Evolutionary conservation across 2,797 vertebrate species (phyloP), one percentile per base, ranked within the genome.

Genomic region (Enteromius trimaculatus): DNA sequence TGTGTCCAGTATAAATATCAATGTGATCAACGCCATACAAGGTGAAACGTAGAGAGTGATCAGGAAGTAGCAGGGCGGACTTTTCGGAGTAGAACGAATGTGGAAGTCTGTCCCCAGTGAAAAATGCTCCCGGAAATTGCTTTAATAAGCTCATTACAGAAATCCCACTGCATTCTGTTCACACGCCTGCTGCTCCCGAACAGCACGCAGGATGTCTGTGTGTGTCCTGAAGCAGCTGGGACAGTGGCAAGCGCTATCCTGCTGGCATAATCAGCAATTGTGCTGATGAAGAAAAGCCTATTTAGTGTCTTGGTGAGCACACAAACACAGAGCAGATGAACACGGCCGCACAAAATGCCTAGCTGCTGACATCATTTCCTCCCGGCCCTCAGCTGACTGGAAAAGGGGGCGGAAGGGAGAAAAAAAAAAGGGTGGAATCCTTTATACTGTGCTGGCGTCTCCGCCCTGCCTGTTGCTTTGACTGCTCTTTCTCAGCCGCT

Each of bases 91-190:
- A 31, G 31, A 37, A 7, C 8, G 8, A 65, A 65, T 60, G 51
- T 60, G 83, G 77, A 88, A 80, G 77, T 74, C 39, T 76, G 74
- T 71, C 14, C 65, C 77, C n/a, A 34, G 21, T 58, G 13, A 72
- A 42, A 77, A 86, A 83, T 83, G 77, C 62, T 39, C 13, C 26
- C 49, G 82, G 79, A 88, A 86, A 86, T 86, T 83, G 68, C 72
- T 78, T 85, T 75, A 86, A 84, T 77, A 81, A 83, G 44, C 68
- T 74, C 47, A 71, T 77, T 78, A 65, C 53, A 62, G 68, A 86
- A 88, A 81, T 65, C 60, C 68, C 37, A n/a, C 60, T 23, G 66
- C 66, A 62, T 69, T 80, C 39, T 51, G 34, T 44, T 69, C 17
- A 42, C 74, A 74, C 39, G 60, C 31, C 34, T 69, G 51, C 64